Conservation (phyloP, 2,797 vertebrate genomes). For the Scleropages formosus region DNA sequence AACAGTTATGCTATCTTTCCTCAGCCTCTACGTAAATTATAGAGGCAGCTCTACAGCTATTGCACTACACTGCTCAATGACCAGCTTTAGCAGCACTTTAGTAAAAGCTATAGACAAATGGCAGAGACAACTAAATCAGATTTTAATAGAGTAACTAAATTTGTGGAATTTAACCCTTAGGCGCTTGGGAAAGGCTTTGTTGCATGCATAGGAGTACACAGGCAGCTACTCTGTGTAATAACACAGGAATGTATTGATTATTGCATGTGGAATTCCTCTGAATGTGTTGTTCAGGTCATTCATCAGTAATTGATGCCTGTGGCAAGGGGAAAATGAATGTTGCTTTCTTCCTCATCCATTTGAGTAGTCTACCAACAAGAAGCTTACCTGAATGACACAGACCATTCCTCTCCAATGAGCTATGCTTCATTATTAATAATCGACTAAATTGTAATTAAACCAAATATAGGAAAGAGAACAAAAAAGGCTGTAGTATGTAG, state of each 20-base stretch:
- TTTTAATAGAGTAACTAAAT: not conserved
- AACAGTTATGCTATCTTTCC: conserved; percentile 40
- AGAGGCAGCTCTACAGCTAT: conserved; percentile 44
- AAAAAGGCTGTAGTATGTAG: no score
- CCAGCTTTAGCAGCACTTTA: conserved; percentile 40
- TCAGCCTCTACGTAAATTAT: conserved; percentile 52
- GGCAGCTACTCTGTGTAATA: not conserved
- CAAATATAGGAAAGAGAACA: no score
- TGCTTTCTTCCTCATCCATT: conserved; percentile 44
- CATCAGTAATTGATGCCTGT: conserved; percentile 57
- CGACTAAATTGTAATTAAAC: no score
- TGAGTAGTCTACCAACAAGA: not conserved
- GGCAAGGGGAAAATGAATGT: conserved; percentile 41
- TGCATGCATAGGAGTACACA: not conserved
- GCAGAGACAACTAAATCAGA: not conserved
- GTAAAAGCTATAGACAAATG: conserved; percentile 25
- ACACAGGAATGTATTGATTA: not conserved
- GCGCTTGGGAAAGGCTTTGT: not conserved
- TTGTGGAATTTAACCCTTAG: not conserved
- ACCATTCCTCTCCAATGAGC: no score
- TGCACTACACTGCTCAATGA: conserved; percentile 35
- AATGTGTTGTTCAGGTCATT: conserved; percentile 48
- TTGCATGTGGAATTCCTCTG: conserved; percentile 42
- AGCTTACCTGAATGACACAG: no score
- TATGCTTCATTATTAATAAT: no score